A percentile compares a stretch with the other conserved stretches of the same genome.
Evolutionary conservation across 2,113 vertebrate genomes (phyloP).

Genomic region (Seriola rivoliana): DNA sequence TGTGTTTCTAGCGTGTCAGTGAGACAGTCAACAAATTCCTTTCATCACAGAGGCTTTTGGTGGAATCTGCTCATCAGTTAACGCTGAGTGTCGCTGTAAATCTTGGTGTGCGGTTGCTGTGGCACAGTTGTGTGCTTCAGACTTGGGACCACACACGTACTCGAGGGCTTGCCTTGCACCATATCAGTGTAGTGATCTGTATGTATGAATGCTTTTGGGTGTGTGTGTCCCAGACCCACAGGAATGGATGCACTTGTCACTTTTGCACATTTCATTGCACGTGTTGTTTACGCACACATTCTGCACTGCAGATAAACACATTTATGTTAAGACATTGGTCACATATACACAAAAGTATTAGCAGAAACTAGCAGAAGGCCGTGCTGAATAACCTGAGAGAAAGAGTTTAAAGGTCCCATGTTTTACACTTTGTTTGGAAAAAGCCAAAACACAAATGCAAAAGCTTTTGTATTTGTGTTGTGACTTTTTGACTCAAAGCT

Average conservation of each 20-base stretch:
- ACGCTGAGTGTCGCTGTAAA: constrained; percentile 13
- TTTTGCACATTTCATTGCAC: background rate
- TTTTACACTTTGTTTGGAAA: no score
- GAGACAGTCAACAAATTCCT: background rate
- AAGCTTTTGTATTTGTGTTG: no score
- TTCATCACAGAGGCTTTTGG: background rate
- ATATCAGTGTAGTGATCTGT: background rate
- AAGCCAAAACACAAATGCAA: no score
- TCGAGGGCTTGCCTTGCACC: background rate
- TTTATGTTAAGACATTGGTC: no score
- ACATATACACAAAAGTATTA: no score
- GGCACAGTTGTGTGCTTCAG: background rate
- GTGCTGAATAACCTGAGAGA: no score
- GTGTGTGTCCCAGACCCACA: background rate
- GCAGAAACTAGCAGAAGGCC: no score
- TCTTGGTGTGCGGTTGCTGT: background rate
- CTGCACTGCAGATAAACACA: no score
- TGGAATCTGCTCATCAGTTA: background rate
- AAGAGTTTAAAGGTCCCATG: no score
- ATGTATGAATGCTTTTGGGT: background rate
- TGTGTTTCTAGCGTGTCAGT: background rate
- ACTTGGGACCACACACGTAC: background rate
- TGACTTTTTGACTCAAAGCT: no score
- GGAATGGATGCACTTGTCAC: constrained; percentile 6
- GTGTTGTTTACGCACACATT: background rate